Evolutionary conservation across 92 coral and sea anemone species (phyloP), one percentile per base, ranked within the genome.

Genomic region (Ricordea florida): DNA sequence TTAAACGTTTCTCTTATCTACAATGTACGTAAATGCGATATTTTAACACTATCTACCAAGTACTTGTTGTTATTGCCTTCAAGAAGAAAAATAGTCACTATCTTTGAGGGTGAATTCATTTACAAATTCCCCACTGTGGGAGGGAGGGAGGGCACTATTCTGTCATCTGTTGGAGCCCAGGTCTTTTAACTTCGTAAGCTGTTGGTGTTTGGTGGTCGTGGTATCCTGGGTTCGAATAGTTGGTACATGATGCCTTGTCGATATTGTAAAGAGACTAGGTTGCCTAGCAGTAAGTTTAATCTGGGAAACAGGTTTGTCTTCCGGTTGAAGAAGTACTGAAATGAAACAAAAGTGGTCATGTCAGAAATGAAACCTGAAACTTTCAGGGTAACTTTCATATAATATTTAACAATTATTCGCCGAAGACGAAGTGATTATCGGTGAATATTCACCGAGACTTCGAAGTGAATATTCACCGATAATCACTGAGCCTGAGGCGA

Each of bases 271-370:
- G 49, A 65, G 66, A 20, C 93, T 87, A 1, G 91, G 77, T 32
- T 75, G 86, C 45, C 88, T 63, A 27, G 81, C 27, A 20, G 66
- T 70, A 13, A 93, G 72, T 38, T 88, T 78, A 29, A 97, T 88
- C 50, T 47, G 62, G 10, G 89, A 49, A 10, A 72, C 42, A 4
- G 94, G 84, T 37, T 85, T 94, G 53, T 94, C 98, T 48, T 94
- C 97, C 1, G 98, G 98, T 57, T 94, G 96, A 44, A 94, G 94
- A 0, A 94, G 71, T 51, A 94, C 98, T 94, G 73, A 6, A 47
- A 45, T 33, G 51, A 29, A 35, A 68, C n/a, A 46, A 68, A 6
- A 48, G 32, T 34, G n/a, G 35, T 37, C 31, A 14, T 22, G 18
- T 10, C 21, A 16, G 5, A 48, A 21, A 50, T 16, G 5, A 4